Base-by-base conservation (phyloP, 2,797 vertebrate genomes). In the Xiphophorus birchmanni region DNA sequence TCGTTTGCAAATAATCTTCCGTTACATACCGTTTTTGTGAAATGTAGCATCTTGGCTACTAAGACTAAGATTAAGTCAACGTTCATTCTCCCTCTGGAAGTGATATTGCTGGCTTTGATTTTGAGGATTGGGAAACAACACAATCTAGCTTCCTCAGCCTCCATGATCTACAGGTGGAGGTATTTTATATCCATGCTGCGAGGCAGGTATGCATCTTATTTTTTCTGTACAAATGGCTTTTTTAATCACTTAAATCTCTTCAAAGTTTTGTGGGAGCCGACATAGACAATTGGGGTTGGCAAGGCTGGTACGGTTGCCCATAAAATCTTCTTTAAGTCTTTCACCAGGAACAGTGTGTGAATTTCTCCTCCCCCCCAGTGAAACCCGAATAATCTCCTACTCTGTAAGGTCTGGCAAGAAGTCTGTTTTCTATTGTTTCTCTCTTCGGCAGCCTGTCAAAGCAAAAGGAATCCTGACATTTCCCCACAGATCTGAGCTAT, bases 371-470 rank as follows among this genome's bases (percentile, higher is more conserved):
- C 17, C 37, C 12, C 12, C 5, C 5, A 13, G 10, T 56, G 37
- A 75, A 58, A 75, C 26, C 13, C 0, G 1, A 58, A n/a, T 75
- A 75, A 54, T 75, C 52, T 54, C 11, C 37, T 44, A 15, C 17
- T 75, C 74, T 29, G n/a, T 60, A 44, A 60, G 40, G 54, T 60
- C 40, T 75, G 54, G 8, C 74, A 29, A 42, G 40, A 58, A 74
- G 52, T 75, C 54, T 75, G 74, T 32, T 75, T 58, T 60, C 23
- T 75, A 45, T 75, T 75, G 74, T 75, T 75, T 60, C 40, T 60
- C 54, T 45, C 54, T 45, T 54, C 17, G 12, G 74, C 54, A 75
- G 40, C 40, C 26, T 32, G 74, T 75, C 74, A 60, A 60, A 75
- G 54, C 21, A 60, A 75, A 75, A 75, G 8, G 12, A 75, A 75